Evolutionary conservation across 1,140 invertebrate species (phyloP).

Genomic region (Eupristina koningsbergeri): DNA sequence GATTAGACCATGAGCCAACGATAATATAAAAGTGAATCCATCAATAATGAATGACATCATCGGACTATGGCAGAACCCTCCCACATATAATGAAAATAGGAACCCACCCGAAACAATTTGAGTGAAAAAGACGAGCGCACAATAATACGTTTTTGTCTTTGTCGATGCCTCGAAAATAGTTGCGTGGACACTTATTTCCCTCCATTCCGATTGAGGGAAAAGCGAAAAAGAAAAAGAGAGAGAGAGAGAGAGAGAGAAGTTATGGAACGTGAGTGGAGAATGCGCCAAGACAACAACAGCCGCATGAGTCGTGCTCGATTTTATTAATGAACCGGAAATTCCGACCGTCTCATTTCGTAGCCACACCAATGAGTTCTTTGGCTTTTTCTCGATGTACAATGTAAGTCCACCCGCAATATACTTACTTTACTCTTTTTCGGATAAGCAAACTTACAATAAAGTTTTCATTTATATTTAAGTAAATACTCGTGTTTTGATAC

Average conservation of each 20-base stretch:
- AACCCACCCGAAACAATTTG: slow-evolving; percentile 1
- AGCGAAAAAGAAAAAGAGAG: too few species aligned
- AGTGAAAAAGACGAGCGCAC: not conserved
- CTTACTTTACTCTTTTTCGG: not conserved
- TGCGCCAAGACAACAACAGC: not conserved
- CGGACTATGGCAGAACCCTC: not conserved
- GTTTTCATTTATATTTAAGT: not conserved
- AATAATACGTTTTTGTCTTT: not conserved
- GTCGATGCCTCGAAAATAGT: slow-evolving; percentile 26
- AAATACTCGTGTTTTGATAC: not conserved
- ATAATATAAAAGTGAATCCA: not conserved
- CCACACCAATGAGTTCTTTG: not conserved
- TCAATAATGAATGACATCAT: not conserved
- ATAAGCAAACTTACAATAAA: not conserved
- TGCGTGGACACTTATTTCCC: not conserved
- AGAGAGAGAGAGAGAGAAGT: not conserved
- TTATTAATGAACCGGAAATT: slow-evolving; percentile 20
- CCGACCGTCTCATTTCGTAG: not conserved
- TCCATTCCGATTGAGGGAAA: not conserved
- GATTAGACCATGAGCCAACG: not conserved
- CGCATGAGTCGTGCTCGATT: not conserved
- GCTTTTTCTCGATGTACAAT: not conserved
- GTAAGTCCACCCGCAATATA: not conserved
- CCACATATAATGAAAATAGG: slow-evolving; percentile 40
- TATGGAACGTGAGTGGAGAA: not conserved